These are phyloP conservation scores for Rhadinocentrus ornatus DNA, from an alignment of 2,797 vertebrate species.

Conservation along the genomic window DNA sequence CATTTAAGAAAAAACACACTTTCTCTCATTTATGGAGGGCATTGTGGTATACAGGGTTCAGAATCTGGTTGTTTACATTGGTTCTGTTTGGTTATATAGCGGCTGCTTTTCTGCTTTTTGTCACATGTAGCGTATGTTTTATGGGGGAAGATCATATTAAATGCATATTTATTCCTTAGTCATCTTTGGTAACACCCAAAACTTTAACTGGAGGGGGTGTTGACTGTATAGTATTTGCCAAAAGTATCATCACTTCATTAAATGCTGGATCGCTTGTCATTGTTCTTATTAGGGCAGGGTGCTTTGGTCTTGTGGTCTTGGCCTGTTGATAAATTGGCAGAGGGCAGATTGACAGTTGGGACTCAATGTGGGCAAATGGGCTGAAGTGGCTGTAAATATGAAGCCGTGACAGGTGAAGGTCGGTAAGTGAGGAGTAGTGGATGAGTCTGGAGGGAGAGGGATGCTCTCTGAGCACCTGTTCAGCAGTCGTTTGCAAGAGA, in stretches of 20 bases:
- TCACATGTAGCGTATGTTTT: not conserved
- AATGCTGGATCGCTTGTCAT: not conserved
- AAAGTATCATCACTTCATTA: not conserved
- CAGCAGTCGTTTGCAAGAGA: not conserved
- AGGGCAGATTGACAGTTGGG: constrained; percentile 73
- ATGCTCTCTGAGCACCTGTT: constrained; percentile 14
- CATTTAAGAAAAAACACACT: constrained; percentile 31
- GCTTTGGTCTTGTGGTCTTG: constrained; percentile 37
- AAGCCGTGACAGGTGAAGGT: constrained; percentile 81
- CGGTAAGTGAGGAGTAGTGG: constrained; percentile 54
- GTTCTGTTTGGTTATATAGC: constrained; percentile 30
- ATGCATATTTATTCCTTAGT: not conserved
- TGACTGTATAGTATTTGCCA: not conserved
- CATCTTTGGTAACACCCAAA: not conserved
- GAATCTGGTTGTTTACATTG: constrained; percentile 36
- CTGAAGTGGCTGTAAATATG: constrained; percentile 79
- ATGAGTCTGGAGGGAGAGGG: constrained; percentile 37
- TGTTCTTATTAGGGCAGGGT: not conserved
- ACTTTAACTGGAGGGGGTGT: not conserved
- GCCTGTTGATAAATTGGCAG: constrained; percentile 50
- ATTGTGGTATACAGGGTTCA: constrained; percentile 26
- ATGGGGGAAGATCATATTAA: not conserved
- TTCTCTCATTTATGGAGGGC: constrained; percentile 10
- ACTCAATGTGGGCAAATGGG: constrained; percentile 70
- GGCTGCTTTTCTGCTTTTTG: constrained; percentile 2